Evolutionary conservation across 2,888 invertebrate species (phyloP).

Genomic region (Elegia similella): DNA sequence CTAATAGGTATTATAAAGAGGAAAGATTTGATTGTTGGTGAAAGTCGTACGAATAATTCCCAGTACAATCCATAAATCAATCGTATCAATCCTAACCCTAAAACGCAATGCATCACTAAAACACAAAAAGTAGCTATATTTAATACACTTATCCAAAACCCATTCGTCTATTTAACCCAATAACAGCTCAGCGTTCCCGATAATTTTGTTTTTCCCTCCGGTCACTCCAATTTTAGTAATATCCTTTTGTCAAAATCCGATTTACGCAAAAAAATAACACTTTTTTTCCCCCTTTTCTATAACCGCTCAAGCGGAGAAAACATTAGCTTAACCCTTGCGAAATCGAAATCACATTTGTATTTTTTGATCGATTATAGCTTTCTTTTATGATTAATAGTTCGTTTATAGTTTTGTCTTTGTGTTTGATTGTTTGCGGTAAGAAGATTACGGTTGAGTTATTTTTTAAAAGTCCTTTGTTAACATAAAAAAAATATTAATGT

Average conservation of each 20-base stretch:
- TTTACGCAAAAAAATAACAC: conserved; percentile 64
- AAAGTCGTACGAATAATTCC: too few relatives aligned
- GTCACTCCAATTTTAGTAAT: conserved; percentile 70
- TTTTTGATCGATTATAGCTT: conserved; percentile 43
- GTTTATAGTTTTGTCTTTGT: conserved; percentile 30
- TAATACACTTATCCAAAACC: conserved; percentile 42
- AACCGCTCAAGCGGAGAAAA: conserved; percentile 57
- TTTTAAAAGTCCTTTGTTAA: conserved; percentile 33
- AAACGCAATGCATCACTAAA: conserved; percentile 10
- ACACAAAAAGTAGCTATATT: conserved; percentile 21
- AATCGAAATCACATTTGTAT: conserved; percentile 51
- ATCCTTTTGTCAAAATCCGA: conserved; percentile 66
- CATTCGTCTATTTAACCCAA: conserved; percentile 58
- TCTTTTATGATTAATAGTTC: conserved; percentile 58
- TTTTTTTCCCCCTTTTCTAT: conserved; percentile 47
- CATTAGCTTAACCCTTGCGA: conserved; percentile 48
- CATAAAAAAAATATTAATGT: conserved; percentile 33
- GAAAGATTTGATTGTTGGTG: too few relatives aligned
- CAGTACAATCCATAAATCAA: neutral
- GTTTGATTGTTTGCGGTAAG: conserved; percentile 62
- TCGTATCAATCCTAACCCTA: neutral
- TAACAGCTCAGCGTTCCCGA: conserved; percentile 62
- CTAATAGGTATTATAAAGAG: too few relatives aligned
- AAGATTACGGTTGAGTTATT: conserved; percentile 52
- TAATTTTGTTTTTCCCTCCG: conserved; percentile 68